Evolutionary conservation across 2,888 invertebrate genomes (phyloP).

Genomic region (Nomada goodeniana): DNA sequence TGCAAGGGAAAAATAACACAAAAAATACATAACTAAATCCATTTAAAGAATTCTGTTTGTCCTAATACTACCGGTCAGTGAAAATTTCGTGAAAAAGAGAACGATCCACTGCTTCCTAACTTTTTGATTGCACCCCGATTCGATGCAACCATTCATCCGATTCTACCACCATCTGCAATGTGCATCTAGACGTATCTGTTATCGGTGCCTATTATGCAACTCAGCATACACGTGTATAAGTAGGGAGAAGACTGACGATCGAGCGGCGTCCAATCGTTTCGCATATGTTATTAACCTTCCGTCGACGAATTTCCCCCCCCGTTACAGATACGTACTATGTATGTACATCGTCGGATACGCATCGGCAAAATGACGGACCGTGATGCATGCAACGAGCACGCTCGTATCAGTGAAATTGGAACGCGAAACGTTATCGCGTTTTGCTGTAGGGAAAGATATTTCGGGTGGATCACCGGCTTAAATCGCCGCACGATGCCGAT

Average conservation of each 20-base stretch:
- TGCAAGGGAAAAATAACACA: no score
- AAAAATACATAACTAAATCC: no score
- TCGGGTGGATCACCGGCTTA: constrained; percentile 37
- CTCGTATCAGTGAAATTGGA: constrained; percentile 53
- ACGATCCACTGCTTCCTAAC: no score
- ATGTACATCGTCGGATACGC: not conserved
- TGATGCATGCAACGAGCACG: constrained; percentile 21
- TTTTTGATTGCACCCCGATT: no score
- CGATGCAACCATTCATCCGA: not conserved
- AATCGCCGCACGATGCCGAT: constrained; percentile 36
- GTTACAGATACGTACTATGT: not conserved
- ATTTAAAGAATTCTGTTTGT: no score
- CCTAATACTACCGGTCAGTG: no score
- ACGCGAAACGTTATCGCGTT: constrained; percentile 57
- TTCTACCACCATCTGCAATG: no score
- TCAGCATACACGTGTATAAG: no score
- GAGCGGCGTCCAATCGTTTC: constrained; percentile 13
- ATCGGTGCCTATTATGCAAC: not conserved
- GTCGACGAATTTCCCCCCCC: not conserved
- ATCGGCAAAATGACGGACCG: constrained; percentile 41
- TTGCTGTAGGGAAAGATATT: constrained; percentile 33
- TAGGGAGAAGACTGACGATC: not conserved
- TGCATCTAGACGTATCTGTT: no score
- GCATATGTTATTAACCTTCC: constrained; percentile 17
- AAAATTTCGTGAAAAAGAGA: no score